Evolutionary conservation across 2,797 vertebrate genomes (phyloP).

Genomic region (Petrocephalus schoutedeni): DNA sequence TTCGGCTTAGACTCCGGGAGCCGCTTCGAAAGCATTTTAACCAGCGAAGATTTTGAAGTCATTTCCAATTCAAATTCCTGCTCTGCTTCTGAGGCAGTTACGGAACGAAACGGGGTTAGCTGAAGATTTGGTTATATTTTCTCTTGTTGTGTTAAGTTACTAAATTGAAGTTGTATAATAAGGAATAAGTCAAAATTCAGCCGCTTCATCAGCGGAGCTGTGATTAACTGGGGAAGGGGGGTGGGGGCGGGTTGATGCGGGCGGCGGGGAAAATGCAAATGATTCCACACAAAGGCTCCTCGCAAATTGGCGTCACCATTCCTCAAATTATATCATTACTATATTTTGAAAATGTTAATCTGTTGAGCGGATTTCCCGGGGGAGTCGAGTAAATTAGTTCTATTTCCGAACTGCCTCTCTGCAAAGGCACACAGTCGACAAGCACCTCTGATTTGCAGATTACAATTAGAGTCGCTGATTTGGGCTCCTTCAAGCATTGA

Average conservation of each 20-base stretch:
- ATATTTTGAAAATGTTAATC: constrained; percentile 99
- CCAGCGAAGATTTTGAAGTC: constrained; percentile 33
- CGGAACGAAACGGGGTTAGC: constrained; percentile 83
- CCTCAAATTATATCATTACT: constrained; percentile 99
- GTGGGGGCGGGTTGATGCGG: constrained; percentile 69
- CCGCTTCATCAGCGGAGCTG: constrained; percentile 94
- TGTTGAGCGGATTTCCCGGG: constrained; percentile 94
- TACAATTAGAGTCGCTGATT: constrained; percentile 93
- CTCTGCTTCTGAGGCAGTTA: constrained; percentile 75
- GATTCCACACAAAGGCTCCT: constrained; percentile 96
- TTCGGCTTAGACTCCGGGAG: background rate
- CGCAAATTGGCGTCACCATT: constrained; percentile 99
- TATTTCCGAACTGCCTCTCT: constrained; percentile 91
- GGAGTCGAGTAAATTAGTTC: constrained; percentile 95
- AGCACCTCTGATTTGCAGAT: constrained; percentile 99
- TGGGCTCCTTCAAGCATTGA: constrained; percentile 91
- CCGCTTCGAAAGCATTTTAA: constrained; percentile 13
- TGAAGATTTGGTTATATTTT: constrained; percentile 83
- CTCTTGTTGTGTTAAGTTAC: constrained; percentile 97
- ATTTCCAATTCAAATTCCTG: constrained; percentile 79
- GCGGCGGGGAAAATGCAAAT: constrained; percentile 94
- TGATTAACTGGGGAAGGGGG: constrained; percentile 80
- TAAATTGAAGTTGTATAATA: constrained; percentile 99
- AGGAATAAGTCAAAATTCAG: constrained; percentile 97
- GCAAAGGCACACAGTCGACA: constrained; percentile 87